These are phyloP conservation scores for Cyphomyrus plagiostoma DNA, from an alignment of 2,113 vertebrate species.

Conservation along the genomic window DNA sequence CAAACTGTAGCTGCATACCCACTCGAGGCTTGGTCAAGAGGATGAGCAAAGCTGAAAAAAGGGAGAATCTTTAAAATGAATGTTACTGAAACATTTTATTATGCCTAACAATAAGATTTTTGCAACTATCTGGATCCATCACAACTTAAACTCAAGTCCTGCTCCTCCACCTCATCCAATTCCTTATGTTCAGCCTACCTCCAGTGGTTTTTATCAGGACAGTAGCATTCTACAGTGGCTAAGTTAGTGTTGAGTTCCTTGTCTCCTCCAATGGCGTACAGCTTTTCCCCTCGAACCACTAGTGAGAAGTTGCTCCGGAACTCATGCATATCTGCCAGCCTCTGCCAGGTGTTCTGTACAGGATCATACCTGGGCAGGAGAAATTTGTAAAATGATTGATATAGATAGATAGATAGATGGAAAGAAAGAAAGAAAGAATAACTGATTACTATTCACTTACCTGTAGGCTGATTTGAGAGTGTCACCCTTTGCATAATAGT, in stretches of 20 bases:
- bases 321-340: conserved; percentile 58
- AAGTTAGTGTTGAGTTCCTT: conserved; percentile 54
- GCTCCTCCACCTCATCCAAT: background rate
- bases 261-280: conserved; percentile 64
- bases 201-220: conserved; percentile 51
- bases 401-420: background rate
- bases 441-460: conserved; percentile 47
- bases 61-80: background rate
- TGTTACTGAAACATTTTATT: background rate
- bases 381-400: background rate
- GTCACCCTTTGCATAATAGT: conserved; percentile 68
- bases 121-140: background rate
- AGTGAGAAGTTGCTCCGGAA: conserved; percentile 58
- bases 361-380: conserved; percentile 51
- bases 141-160: background rate
- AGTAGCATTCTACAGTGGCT: conserved; percentile 62
- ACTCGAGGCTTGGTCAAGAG: conserved; percentile 55
- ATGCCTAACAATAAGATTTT: background rate
- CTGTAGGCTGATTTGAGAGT: conserved; percentile 78
- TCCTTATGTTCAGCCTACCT: conserved; percentile 44
- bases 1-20: conserved; percentile 45
- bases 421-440: background rate
- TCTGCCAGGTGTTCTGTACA: conserved; percentile 47
- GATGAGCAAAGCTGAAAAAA: conserved; percentile 43
- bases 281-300: conserved; percentile 32